Evolutionary conservation across 2,888 invertebrate species (phyloP).

Genomic region (Andrena camellia): DNA sequence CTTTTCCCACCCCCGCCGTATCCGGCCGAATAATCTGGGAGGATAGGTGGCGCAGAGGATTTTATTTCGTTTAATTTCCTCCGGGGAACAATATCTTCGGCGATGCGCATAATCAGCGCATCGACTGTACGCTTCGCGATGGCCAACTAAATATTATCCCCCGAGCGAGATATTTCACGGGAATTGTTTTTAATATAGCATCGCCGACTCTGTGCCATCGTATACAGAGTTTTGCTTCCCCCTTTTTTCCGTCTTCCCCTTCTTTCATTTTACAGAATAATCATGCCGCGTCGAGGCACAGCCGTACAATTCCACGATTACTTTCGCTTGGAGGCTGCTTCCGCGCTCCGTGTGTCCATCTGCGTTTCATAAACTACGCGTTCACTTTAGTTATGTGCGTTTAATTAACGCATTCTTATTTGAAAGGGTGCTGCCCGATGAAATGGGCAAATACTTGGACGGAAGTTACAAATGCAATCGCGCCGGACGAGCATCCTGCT

Average conservation of each 20-base stretch:
- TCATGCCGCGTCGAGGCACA: not conserved
- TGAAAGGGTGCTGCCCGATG: too few relatives aligned
- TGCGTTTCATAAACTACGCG: not conserved
- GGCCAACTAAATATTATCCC: slow-evolving; percentile 54
- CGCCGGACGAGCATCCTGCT: too few relatives aligned
- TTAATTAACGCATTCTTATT: not conserved
- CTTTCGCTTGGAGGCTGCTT: not conserved
- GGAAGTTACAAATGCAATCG: not conserved
- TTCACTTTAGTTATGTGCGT: not conserved
- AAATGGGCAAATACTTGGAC: not conserved
- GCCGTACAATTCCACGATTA: not conserved
- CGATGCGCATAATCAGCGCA: slow-evolving; percentile 54
- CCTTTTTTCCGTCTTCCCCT: not conserved
- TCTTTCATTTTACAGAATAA: not conserved
- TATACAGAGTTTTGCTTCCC: slow-evolving; percentile 11
- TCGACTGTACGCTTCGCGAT: slow-evolving; percentile 36
- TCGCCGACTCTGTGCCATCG: slow-evolving; percentile 3
- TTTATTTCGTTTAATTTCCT: slow-evolving; percentile 65
- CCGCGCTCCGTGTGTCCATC: not conserved
- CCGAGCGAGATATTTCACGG: slow-evolving; percentile 29
- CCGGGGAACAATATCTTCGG: slow-evolving; percentile 55
- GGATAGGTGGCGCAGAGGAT: slow-evolving; percentile 12
- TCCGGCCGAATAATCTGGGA: slow-evolving; percentile 14
- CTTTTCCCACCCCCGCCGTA: not conserved
- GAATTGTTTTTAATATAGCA: slow-evolving; percentile 55